These are phyloP conservation scores for Zaprionus inermis DNA, from an alignment of 1,140 invertebrate species.

Conservation along the genomic window DNA sequence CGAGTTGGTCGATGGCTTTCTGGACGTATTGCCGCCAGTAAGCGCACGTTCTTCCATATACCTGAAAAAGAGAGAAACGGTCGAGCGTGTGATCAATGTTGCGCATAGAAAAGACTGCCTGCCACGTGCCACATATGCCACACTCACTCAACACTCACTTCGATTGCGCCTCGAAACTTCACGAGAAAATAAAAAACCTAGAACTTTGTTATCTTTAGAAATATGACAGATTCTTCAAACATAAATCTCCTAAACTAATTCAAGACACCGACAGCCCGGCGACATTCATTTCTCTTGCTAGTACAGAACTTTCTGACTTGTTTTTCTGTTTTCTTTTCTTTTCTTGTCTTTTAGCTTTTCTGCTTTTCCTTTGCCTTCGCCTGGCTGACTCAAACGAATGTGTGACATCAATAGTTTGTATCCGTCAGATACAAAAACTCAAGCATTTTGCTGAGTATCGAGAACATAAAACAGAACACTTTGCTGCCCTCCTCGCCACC, in stretches of 20 bases:
- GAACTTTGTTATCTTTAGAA: neutral
- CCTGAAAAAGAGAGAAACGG: slow-evolving; percentile 37
- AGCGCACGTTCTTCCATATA: slow-evolving; percentile 92
- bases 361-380: slow-evolving; percentile 2
- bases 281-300: neutral
- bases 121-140: neutral
- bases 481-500: neutral
- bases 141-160: slow-evolving; percentile 11
- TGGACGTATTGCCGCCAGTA: slow-evolving; percentile 88
- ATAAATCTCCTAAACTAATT: slow-evolving; percentile 1
- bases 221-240: slow-evolving; percentile 23
- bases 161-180: no score
- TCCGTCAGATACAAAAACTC: slow-evolving; percentile 10
- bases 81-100: slow-evolving; percentile 4
- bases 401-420: slow-evolving; percentile 14
- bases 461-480: slow-evolving; percentile 35
- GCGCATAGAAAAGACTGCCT: neutral
- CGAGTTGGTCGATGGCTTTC: slow-evolving; percentile 88
- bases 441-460: slow-evolving; percentile 64
- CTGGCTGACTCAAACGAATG: neutral
- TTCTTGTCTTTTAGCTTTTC: neutral
- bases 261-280: neutral
- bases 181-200: neutral
- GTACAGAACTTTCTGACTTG: neutral
- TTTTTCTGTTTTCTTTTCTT: slow-evolving; percentile 9